Evolutionary conservation across 2,888 invertebrate species (phyloP).

Genomic region (Neoscelio sp.): DNA sequence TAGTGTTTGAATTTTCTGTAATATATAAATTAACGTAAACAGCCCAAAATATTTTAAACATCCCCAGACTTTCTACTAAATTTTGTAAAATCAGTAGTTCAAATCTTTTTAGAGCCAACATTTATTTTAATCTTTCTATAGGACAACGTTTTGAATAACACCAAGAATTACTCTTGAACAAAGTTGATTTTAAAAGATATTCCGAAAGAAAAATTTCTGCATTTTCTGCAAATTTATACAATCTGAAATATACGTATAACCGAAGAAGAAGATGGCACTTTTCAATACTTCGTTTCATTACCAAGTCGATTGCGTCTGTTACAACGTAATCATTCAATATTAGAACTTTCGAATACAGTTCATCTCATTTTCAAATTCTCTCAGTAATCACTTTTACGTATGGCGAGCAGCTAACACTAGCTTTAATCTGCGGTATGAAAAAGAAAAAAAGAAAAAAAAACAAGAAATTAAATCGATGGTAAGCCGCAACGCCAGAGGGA

Average conservation of each 20-base stretch:
- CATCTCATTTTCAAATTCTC: slow-evolving; percentile 68
- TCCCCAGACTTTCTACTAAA: too few relatives aligned
- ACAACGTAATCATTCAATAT: slow-evolving; percentile 44
- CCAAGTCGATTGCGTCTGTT: slow-evolving; percentile 1
- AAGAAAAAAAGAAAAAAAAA: slow-evolving; percentile 68
- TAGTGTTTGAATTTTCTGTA: slow-evolving; percentile 18
- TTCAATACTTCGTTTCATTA: neutral
- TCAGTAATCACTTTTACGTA: slow-evolving; percentile 67
- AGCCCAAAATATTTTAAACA: too few relatives aligned
- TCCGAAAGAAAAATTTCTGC: neutral
- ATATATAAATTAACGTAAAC: too few relatives aligned
- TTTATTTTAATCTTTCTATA: too few relatives aligned
- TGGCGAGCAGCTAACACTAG: slow-evolving; percentile 74
- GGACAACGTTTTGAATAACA: too few relatives aligned
- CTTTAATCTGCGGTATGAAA: slow-evolving; percentile 76
- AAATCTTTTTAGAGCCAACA: too few relatives aligned
- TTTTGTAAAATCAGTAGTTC: too few relatives aligned
- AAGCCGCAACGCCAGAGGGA: slow-evolving; percentile 76
- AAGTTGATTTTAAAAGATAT: neutral
- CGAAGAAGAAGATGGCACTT: neutral
- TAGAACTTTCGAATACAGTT: slow-evolving; percentile 56
- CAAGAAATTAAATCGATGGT: slow-evolving; percentile 78
- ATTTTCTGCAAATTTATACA: too few relatives aligned
- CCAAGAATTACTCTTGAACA: too few relatives aligned
- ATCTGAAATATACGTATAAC: too few relatives aligned